Base-by-base conservation (phyloP, 2,113 vertebrate species). In the Melanerpes aurifrons region DNA sequence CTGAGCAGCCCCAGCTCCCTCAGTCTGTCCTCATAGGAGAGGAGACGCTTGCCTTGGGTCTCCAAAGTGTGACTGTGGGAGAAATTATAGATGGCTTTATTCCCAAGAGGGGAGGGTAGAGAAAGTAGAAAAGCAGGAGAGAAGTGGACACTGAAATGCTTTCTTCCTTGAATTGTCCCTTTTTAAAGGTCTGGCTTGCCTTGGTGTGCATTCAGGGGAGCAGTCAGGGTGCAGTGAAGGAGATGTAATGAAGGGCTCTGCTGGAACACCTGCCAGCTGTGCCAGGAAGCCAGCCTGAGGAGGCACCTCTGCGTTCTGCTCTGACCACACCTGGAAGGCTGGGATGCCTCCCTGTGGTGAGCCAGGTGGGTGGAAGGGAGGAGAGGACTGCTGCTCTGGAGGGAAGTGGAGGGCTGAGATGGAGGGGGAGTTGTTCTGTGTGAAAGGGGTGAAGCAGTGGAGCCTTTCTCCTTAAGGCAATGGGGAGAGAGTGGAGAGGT, bases 161-260 rank as follows among this genome's bases (percentile, higher is more conserved):
- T 72, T 77, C 9, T 78, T 56, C 35, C 26, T 25, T 37, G 18
- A 75, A 45, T 66, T 19, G 58, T 58, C 45, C 3, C 8, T 75
- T 90, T 90, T 40, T n/a, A 66, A 35, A 29, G 31, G 62, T 78
- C 43, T 77, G 37, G 12, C 22, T 47, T 86, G 80, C 47, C 53
- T 78, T 45, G 71, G 15, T 21, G 28, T 12, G 28, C 20, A 7
- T 54, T 59, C 28, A 48, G 71, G 2, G 5, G 85, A 89, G 54
- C 32, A 67, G 5, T 29, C 2, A 3, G 40, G 29, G 25, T 48
- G 25, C 3, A 6, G 20, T 0, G 0, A 79, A 63, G 75, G 61
- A 59, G 56, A 28, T 61, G 24, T 20, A 26, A 45, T 22, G 22
- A 61, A 12, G 15, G 28, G 8, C 76, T 53, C 11, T 62, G 29